Percentiles rank a stretch among this genome's conserved stretches.
These are phyloP conservation scores for Microcebus tavaratra DNA, from an alignment of 2,113 vertebrate genomes.

Conservation along the genomic window DNA sequence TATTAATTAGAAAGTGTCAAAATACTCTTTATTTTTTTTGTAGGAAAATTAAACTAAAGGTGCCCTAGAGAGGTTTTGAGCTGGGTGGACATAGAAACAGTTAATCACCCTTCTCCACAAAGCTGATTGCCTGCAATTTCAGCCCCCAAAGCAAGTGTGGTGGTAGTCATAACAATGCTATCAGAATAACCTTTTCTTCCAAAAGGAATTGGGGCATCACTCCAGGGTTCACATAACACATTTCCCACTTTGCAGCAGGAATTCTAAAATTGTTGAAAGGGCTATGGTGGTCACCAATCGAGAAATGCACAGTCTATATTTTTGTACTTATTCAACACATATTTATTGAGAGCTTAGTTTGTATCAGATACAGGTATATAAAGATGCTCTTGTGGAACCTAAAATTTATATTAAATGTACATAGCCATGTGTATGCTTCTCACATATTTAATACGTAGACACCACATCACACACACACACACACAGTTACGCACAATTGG, in stretches of 20 bases:
- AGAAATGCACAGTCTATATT: background rate
- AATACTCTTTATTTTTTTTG: background rate
- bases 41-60: background rate
- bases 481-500: background rate
- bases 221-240: background rate
- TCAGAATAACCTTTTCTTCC: constrained; percentile 2
- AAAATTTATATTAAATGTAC: background rate
- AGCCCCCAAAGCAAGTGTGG: background rate
- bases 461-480: background rate
- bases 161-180: background rate
- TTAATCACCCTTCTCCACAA: background rate
- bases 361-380: background rate
- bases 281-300: background rate
- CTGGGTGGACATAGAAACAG: background rate
- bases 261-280: background rate
- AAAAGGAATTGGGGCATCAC: background rate
- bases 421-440: background rate
- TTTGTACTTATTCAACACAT: background rate
- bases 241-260: background rate
- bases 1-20: background rate
- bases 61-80: background rate
- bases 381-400: background rate
- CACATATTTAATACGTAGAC: background rate
- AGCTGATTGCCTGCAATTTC: constrained; percentile 25
- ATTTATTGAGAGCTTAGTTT: constrained; percentile 18